These are phyloP conservation scores for Camponotus floridanus DNA, from an alignment of 1,140 invertebrate species.

Conservation along the genomic window DNA sequence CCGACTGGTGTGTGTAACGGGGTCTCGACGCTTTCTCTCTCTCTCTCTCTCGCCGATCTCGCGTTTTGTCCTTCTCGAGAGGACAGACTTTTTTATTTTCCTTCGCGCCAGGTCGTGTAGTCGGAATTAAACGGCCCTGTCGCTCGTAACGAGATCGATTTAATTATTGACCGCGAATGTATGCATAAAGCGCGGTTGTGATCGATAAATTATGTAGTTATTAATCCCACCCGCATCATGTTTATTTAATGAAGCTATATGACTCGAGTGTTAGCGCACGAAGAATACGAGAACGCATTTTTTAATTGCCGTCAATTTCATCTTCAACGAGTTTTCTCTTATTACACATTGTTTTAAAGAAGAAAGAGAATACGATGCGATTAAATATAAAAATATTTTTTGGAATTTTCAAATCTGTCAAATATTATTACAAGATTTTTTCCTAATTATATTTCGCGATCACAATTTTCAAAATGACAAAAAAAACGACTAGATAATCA, in stretches of 20 bases:
- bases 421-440: too few species aligned
- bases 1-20: background rate
- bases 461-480: too few species aligned
- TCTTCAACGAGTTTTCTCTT: background rate
- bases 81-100: background rate
- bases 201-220: conserved; percentile 46
- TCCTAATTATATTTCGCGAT: too few species aligned
- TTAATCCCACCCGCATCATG: conserved; percentile 27
- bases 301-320: background rate
- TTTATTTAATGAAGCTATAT: conserved; percentile 27
- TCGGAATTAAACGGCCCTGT: conserved; percentile 1
- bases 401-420: too few species aligned
- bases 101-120: background rate
- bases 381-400: too few species aligned
- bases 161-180: conserved; percentile 35
- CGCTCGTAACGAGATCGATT: conserved; percentile 29
- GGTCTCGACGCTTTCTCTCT: background rate
- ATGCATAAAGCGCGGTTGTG: background rate
- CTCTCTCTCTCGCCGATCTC: background rate
- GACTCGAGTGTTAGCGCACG: background rate
- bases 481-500: too few species aligned
- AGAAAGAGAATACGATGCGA: background rate
- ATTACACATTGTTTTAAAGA: background rate
- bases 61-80: conserved; percentile 1
- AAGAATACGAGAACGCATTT: background rate